Base-by-base conservation (phyloP, 2,113 vertebrate genomes). In the Equus quagga region DNA sequence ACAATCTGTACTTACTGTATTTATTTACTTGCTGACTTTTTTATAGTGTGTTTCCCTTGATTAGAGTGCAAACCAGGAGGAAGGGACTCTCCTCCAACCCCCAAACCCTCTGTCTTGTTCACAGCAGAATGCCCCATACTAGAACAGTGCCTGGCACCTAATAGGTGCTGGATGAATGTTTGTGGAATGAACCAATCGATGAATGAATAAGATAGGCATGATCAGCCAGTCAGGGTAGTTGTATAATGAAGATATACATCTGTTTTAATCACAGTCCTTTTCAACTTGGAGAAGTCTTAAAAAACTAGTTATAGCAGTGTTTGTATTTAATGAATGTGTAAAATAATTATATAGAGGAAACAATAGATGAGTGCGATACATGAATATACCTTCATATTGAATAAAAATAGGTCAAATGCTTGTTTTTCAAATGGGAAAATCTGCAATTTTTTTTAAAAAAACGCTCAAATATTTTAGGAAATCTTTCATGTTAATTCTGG, bases 401-500 rank as follows among this genome's bases (percentile, higher is more conserved):
- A 69, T 85, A 78, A 89, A 93, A 97, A 92, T 82, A 67, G 46
- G 72, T 26, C 69, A 60, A 70, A 76, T 75, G 9, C 69, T 85
- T 93, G n/a, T 79, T 97, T 97, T 89, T 76, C 31, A 89, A 91
- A 83, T 64, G 75, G 70, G 41, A 93, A 75, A 65, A 79, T 64
- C 51, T 81, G 62, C 36, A 54, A 2, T 92, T 51, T 56, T 91
- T 82, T 36, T 54, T 36, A 7, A 89, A 79, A 89, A 87, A 80
- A 87, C 41, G 76, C 44, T 84, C 12, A 95, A 80, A 92, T 87
- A 92, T 94, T 97, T 96, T 75, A 91, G 88, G 73, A 89, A 88
- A 44, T 15, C 44, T 70, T 95, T 97, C 70, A 44, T 94, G 80
- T 88, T 91, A 94, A 95, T 94, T 97, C 85, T 95, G 75, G 65